phyloP scores from a whole-genome alignment of 2,888 invertebrate species.

The Calameuta idolon region DNA sequence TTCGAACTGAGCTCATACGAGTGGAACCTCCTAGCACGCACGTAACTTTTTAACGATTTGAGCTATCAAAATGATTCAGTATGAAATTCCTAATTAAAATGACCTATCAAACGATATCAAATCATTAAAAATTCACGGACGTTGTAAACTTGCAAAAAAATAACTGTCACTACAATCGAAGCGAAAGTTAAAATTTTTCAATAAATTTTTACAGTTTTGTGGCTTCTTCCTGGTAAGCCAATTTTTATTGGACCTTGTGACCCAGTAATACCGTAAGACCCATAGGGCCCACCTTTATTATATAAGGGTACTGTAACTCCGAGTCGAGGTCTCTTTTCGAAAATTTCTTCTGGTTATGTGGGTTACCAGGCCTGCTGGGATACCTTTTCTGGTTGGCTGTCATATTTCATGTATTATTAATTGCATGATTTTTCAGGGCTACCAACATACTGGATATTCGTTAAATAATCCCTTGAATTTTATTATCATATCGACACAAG shows the following conservation, averaged over 20 bases:
- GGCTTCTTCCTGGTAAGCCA: constrained; percentile 14
- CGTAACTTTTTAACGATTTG: not conserved
- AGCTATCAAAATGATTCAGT: not conserved
- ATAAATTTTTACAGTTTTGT: constrained; percentile 28
- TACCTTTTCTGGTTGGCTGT: constrained; percentile 23
- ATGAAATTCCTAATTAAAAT: not conserved
- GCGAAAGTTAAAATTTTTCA: constrained; percentile 15
- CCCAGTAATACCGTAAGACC: constrained; percentile 16
- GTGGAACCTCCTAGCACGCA: no score
- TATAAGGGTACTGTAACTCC: constrained; percentile 10
- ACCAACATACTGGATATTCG: not conserved
- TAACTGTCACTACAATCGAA: not conserved
- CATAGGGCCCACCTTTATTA: not conserved
- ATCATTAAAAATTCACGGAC: not conserved
- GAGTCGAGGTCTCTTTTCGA: constrained; percentile 17
- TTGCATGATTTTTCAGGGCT: not conserved
- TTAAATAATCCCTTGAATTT: not conserved
- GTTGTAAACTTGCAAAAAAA: not conserved
- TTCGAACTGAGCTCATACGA: not conserved
- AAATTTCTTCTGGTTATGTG: constrained; percentile 30
- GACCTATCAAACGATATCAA: not conserved
- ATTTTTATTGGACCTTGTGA: constrained; percentile 24
- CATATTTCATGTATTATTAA: constrained; percentile 11
- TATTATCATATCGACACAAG: not conserved
- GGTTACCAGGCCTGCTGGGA: constrained; percentile 24